A percentile compares a stretch with the other conserved stretches of the same genome.
Conservation (phyloP, 2,113 vertebrate genomes). For the Emydura subglobosa region DNA sequence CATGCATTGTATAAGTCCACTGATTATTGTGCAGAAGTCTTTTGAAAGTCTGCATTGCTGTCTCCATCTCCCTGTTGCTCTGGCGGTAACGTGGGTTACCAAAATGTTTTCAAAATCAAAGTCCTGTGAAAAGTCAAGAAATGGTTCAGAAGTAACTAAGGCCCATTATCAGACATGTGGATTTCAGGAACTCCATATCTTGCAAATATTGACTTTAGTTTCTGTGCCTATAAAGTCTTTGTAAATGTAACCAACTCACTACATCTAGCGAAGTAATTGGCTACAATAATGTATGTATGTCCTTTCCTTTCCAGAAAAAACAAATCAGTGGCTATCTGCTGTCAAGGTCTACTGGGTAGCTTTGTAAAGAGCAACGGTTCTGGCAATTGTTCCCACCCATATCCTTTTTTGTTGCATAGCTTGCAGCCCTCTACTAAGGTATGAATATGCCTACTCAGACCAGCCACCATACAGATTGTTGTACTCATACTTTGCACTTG, state of each 20-base stretch:
- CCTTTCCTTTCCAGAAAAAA: not conserved
- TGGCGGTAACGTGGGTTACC: not conserved
- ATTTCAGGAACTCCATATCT: not conserved
- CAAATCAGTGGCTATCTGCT: not conserved
- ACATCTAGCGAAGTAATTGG: not conserved
- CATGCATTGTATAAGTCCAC: not conserved
- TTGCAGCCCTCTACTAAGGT: not conserved
- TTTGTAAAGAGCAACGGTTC: not conserved
- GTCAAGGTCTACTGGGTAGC: not conserved
- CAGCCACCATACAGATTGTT: not conserved
- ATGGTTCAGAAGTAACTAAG: not conserved
- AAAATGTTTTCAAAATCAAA: not conserved
- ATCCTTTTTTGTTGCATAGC: not conserved
- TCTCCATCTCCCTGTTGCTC: not conserved
- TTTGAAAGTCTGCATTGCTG: not conserved
- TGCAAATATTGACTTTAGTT: not conserved
- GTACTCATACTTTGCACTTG: not conserved
- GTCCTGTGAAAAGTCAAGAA: not conserved
- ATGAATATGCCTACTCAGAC: not conserved
- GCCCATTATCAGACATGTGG: too few relatives aligned
- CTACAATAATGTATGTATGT: not conserved
- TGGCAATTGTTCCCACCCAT: not conserved
- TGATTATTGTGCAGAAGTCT: not conserved
- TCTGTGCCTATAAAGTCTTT: not conserved
- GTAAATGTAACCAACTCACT: not conserved